Percentiles rank a stretch among this genome's conserved stretches.
phyloP scores from a whole-genome alignment of 2,888 invertebrate species.

The Galerucella nymphaeae region DNA sequence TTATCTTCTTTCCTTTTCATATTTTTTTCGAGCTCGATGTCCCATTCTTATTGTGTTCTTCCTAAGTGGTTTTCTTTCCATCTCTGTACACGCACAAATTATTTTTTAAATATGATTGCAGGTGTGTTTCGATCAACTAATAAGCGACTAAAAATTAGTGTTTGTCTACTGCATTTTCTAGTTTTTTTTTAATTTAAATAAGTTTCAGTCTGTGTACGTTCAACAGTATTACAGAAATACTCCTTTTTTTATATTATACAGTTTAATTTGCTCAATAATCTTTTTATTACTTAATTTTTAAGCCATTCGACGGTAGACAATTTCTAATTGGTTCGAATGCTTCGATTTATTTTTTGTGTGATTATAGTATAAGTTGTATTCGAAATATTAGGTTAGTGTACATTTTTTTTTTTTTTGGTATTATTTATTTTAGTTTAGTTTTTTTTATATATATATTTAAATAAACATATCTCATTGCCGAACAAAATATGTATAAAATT shows the following conservation, averaged over 20 bases:
- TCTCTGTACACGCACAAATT: not conserved
- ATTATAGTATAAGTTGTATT: slow-evolving; percentile 30
- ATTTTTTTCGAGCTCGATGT: too few relatives aligned
- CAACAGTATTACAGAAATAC: too few relatives aligned
- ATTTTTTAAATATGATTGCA: slow-evolving; percentile 4
- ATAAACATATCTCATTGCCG: slow-evolving; percentile 33
- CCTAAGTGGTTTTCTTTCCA: too few relatives aligned
- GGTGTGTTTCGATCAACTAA: not conserved
- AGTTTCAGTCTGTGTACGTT: too few relatives aligned
- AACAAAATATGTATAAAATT: slow-evolving; percentile 23
- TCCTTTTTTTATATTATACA: not conserved
- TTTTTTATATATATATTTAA: slow-evolving; percentile 14
- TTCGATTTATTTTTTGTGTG: slow-evolving; percentile 28
- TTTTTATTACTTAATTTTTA: not conserved
- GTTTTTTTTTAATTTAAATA: not conserved
- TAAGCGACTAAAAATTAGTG: not conserved
- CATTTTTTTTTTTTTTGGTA: slow-evolving; percentile 32
- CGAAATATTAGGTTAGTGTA: slow-evolving; percentile 32
- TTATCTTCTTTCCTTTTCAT: too few relatives aligned
- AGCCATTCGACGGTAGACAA: not conserved
- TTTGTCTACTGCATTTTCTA: not conserved
- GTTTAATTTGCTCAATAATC: not conserved
- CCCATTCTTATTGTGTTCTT: too few relatives aligned
- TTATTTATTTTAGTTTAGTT: slow-evolving; percentile 37
- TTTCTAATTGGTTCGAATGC: not conserved